A percentile compares a stretch with the other conserved stretches of the same genome.
Evolutionary conservation across 2,797 vertebrate genomes (phyloP).

Genomic region (Notamacropus eugenii): DNA sequence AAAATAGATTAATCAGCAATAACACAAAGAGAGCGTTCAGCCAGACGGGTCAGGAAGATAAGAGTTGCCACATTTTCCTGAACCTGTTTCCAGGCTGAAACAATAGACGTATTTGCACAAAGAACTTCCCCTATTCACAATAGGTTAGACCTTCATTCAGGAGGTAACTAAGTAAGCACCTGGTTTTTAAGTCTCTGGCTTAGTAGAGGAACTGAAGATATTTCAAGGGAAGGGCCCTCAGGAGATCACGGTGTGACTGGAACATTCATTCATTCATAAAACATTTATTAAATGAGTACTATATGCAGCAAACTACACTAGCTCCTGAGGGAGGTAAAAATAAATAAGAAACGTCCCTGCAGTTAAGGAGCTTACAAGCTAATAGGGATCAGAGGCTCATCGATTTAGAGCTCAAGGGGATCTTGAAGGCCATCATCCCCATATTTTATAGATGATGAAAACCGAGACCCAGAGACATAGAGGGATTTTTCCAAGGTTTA

Average conservation of each 20-base stretch:
- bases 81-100: neutral
- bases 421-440: neutral
- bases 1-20: neutral
- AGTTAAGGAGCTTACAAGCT: neutral
- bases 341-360: neutral
- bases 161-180: neutral
- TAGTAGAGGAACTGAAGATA: neutral
- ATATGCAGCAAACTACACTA: neutral
- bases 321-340: neutral
- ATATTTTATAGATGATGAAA: neutral
- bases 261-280: neutral
- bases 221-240: neutral
- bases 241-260: neutral
- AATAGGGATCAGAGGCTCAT: neutral
- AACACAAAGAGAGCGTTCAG: neutral
- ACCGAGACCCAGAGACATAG: neutral
- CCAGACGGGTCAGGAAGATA: neutral
- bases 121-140: neutral
- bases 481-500: neutral
- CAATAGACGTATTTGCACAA: neutral
- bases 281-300: neutral
- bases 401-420: neutral
- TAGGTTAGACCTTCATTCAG: neutral
- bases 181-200: neutral
- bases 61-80: neutral